A percentile compares a stretch with the other conserved stretches of the same genome.
Evolutionary conservation across 2,797 vertebrate genomes (phyloP).

Genomic region (Anguilla pacifica): DNA sequence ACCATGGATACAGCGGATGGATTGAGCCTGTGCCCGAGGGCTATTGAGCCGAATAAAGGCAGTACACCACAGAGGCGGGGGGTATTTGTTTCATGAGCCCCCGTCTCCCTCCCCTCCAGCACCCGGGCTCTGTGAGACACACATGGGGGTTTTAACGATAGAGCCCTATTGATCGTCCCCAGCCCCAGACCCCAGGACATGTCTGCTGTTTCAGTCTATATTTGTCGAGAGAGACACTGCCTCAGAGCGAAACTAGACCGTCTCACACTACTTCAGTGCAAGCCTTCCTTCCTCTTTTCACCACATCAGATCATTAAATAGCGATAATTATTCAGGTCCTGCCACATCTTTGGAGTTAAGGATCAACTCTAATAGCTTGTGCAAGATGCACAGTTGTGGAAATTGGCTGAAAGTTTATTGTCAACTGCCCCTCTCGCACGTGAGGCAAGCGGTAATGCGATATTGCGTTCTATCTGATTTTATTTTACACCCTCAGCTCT

Average conservation of each 20-base stretch:
- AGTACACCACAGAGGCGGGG: background rate
- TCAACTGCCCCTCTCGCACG: constrained; percentile 40
- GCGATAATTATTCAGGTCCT: constrained; percentile 56
- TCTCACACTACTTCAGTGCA: constrained; percentile 35
- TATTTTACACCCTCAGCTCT: constrained; percentile 53
- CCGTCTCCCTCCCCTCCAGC: constrained; percentile 46
- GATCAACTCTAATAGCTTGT: constrained; percentile 35
- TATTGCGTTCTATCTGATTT: constrained; percentile 48
- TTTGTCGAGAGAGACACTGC: constrained; percentile 45
- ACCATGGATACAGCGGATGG: background rate
- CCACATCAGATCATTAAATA: constrained; percentile 53
- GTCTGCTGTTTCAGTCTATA: constrained; percentile 53
- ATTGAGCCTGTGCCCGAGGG: background rate
- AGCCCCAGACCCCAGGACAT: constrained; percentile 49
- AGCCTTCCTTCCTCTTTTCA: constrained; percentile 29
- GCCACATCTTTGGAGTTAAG: constrained; percentile 45
- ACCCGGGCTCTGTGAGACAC: constrained; percentile 54
- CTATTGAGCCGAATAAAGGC: background rate
- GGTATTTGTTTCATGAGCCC: constrained; percentile 12
- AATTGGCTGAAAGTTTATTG: constrained; percentile 57
- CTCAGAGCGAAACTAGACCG: constrained; percentile 55
- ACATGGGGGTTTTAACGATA: constrained; percentile 58
- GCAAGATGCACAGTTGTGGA: constrained; percentile 44
- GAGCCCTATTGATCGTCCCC: constrained; percentile 68
- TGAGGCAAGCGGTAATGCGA: constrained; percentile 35